Conservation (phyloP, 2,113 vertebrate species). For the Vombatus ursinus region DNA sequence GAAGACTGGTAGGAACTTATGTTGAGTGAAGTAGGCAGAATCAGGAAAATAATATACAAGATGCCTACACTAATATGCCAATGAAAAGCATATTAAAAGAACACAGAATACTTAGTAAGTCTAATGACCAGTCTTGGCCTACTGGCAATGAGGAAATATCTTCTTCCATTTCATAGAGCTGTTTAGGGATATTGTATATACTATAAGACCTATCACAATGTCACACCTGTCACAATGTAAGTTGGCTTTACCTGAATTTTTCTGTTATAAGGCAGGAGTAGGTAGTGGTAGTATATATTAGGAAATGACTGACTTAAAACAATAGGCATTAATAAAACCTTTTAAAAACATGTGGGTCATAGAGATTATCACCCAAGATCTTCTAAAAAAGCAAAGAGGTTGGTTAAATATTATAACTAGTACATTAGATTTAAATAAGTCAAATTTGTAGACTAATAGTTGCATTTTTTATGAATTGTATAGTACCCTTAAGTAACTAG, state of each 20-base stretch:
- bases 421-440: background rate
- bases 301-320: background rate
- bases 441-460: background rate
- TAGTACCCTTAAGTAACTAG: background rate
- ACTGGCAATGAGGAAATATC: background rate
- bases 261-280: background rate
- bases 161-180: background rate
- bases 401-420: background rate
- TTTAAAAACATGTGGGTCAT: background rate
- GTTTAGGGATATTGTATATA: background rate
- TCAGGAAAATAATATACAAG: background rate
- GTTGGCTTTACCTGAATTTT: background rate
- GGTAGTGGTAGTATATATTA: background rate
- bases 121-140: background rate
- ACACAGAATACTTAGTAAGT: background rate
- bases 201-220: background rate
- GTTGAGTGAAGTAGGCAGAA: background rate
- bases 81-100: background rate
- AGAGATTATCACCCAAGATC: background rate
- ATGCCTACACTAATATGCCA: background rate
- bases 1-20: background rate
- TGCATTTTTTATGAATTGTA: background rate
- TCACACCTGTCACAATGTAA: background rate
- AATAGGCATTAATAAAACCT: background rate
- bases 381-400: background rate